These are phyloP conservation scores for Propithecus coquereli DNA, from an alignment of 2,113 vertebrate genomes.

Conservation along the genomic window DNA sequence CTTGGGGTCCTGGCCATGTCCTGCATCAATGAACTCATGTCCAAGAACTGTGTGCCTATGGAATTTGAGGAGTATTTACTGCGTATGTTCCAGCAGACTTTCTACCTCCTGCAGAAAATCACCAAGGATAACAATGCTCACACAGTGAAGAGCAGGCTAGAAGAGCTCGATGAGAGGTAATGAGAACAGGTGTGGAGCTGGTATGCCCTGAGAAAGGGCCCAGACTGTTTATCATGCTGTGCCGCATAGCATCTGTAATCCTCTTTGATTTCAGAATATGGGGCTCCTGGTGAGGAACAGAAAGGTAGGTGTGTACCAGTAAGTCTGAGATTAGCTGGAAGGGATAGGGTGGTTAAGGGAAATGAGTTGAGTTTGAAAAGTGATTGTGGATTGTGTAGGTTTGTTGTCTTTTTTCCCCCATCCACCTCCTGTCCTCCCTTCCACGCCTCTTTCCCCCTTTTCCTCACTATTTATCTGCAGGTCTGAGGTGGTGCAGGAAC, in stretches of 20 bases:
- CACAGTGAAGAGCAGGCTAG: slow-evolving; percentile 92
- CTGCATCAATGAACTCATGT: slow-evolving; percentile 99
- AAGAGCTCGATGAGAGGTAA: slow-evolving; percentile 98
- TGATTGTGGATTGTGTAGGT: slow-evolving; percentile 45
- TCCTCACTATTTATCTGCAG: slow-evolving; percentile 79
- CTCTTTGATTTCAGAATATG: slow-evolving; percentile 76
- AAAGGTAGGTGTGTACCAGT: slow-evolving; percentile 74
- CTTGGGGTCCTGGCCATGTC: slow-evolving; percentile 96
- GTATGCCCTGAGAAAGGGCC: slow-evolving; percentile 36
- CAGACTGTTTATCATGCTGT: not conserved
- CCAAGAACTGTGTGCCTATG: slow-evolving; percentile 98
- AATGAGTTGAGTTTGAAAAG: slow-evolving; percentile 49
- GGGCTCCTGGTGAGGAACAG: slow-evolving; percentile 37
- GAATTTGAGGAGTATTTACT: slow-evolving; percentile 98
- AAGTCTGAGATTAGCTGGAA: slow-evolving; percentile 53
- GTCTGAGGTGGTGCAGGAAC: slow-evolving; percentile 79
- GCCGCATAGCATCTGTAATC: slow-evolving; percentile 67
- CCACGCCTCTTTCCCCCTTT: slow-evolving; percentile 12
- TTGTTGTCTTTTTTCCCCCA: slow-evolving; percentile 68
- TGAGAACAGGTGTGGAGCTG: slow-evolving; percentile 8
- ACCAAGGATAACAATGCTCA: slow-evolving; percentile 95
- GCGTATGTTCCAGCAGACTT: slow-evolving; percentile 99
- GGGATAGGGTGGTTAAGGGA: slow-evolving; percentile 65
- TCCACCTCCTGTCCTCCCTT: slow-evolving; percentile 56
- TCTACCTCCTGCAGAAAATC: slow-evolving; percentile 98